phyloP scores from a whole-genome alignment of 2,797 vertebrate species.

The Eulemur albifrons region DNA sequence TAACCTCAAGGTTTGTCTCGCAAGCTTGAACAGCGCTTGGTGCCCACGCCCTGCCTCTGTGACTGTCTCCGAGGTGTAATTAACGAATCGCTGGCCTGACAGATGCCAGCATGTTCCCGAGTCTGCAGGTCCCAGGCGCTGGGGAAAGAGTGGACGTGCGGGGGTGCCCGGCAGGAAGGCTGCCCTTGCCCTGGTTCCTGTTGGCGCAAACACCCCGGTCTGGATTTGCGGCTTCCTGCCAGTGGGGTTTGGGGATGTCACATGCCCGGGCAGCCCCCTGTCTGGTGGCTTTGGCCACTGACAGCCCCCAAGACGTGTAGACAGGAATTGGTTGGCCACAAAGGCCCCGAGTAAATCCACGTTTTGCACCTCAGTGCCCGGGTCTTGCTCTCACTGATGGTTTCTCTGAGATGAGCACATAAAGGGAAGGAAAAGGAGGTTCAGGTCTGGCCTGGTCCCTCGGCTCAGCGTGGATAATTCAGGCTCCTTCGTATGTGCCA shows the following conservation, averaged over 20 bases:
- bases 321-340: neutral
- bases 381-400: slow-evolving; percentile 47
- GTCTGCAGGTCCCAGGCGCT: neutral
- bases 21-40: neutral
- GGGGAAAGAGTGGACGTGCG: neutral
- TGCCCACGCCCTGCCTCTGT: neutral
- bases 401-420: slow-evolving; percentile 60
- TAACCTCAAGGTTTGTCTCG: neutral
- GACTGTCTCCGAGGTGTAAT: neutral
- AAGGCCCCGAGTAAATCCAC: slow-evolving; percentile 33
- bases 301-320: neutral
- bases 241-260: neutral
- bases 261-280: neutral
- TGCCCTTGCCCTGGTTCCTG: rapidly evolving
- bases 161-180: neutral
- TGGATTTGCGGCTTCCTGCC: neutral
- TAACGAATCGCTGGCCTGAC: neutral
- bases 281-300: neutral
- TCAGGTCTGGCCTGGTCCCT: slow-evolving; percentile 63
- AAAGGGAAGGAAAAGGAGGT: neutral
- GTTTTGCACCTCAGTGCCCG: slow-evolving; percentile 31
- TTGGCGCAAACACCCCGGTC: neutral
- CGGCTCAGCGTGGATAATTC: slow-evolving; percentile 75
- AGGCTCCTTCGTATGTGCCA: slow-evolving; percentile 15
- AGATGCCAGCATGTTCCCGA: neutral